Evolutionary conservation across 2,113 vertebrate genomes (phyloP).

Genomic region (Psittacara wagleri): DNA sequence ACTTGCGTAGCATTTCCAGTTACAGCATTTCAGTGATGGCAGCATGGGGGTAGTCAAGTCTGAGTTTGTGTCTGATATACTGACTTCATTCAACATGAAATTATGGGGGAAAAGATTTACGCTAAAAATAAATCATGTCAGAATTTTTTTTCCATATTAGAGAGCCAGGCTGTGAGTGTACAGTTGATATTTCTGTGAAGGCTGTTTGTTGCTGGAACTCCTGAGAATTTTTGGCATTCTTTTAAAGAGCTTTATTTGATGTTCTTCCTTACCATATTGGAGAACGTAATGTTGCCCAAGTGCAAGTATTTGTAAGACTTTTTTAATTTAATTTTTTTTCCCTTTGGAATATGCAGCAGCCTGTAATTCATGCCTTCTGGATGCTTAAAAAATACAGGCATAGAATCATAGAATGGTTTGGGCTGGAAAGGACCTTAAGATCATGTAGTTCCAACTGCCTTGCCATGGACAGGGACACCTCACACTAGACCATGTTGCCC

Average conservation of each 20-base stretch:
- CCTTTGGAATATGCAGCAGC: neutral
- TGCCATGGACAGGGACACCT: neutral
- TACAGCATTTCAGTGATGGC: neutral
- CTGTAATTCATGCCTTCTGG: neutral
- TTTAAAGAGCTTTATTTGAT: neutral
- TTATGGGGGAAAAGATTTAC: neutral
- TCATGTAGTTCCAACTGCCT: neutral
- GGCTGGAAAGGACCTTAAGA: neutral
- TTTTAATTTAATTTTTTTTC: neutral
- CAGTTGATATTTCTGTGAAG: neutral
- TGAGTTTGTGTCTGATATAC: neutral
- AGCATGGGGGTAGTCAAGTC: neutral
- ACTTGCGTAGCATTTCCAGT: neutral
- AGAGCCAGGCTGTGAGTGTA: neutral
- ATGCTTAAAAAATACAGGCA: neutral
- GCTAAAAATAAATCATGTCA: neutral
- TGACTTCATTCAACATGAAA: neutral
- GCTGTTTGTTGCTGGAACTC: neutral
- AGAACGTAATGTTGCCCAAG: neutral
- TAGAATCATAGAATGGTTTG: neutral
- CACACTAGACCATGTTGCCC: neutral
- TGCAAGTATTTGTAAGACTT: neutral
- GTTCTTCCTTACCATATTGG: neutral
- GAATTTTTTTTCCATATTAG: neutral
- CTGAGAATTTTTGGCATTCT: neutral